These are phyloP conservation scores for Diarsia rubi DNA, from an alignment of 2,888 invertebrate species.

Conservation along the genomic window DNA sequence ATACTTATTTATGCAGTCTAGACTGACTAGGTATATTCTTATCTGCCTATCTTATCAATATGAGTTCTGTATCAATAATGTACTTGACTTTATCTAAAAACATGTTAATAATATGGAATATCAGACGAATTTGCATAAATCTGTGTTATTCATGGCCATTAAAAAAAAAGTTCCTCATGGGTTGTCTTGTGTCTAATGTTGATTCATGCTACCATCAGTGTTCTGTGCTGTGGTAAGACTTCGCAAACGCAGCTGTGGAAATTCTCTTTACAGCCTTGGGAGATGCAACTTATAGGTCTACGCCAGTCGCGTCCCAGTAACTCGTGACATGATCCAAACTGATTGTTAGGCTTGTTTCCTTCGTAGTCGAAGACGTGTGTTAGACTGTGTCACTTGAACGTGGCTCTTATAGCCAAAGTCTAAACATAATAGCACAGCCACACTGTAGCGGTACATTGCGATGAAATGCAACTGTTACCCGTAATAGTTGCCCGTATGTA, in stretches of 20 bases:
- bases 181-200: not conserved
- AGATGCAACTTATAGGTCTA: not conserved
- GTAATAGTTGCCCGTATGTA: constrained; percentile 41
- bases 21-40: constrained; percentile 35
- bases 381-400: not conserved
- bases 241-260: not conserved
- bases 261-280: not conserved
- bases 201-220: not conserved
- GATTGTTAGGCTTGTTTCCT: not conserved
- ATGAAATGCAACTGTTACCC: not conserved
- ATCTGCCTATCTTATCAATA: constrained; percentile 43
- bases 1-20: constrained; percentile 25
- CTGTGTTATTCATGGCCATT: not conserved
- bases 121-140: constrained; percentile 6
- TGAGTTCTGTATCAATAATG: constrained; percentile 26
- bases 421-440: not conserved
- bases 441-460: not conserved
- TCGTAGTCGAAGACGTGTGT: not conserved
- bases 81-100: constrained; percentile 28
- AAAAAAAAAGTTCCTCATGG: not conserved
- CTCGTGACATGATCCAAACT: not conserved
- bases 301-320: not conserved
- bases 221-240: not conserved
- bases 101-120: constrained; percentile 7
- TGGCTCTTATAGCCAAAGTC: not conserved